Evolutionary conservation across 2,797 vertebrate species (phyloP).

Genomic region (Molothrus aeneus): DNA sequence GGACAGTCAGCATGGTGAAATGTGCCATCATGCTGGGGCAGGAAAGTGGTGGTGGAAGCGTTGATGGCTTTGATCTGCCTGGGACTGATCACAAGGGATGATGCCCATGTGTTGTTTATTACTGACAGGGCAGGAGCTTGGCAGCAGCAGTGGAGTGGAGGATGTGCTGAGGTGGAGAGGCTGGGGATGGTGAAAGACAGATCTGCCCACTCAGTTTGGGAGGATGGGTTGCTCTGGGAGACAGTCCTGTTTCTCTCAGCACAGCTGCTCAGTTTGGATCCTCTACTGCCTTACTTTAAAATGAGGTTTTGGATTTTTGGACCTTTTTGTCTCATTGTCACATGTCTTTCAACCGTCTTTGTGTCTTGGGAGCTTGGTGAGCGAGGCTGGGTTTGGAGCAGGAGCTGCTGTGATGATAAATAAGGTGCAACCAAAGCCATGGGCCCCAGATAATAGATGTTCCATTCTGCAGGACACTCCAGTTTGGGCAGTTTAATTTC

Average conservation of each 20-base stretch:
- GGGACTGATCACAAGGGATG: background rate
- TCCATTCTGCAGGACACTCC: constrained; percentile 19
- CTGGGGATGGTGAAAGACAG: background rate
- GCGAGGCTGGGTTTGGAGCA: background rate
- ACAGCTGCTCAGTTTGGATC: background rate
- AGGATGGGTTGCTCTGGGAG: background rate
- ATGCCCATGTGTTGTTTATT: background rate
- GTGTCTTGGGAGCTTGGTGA: background rate
- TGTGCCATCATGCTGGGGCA: background rate
- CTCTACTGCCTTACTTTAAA: background rate
- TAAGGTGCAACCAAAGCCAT: background rate
- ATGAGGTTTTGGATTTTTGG: background rate
- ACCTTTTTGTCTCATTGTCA: background rate
- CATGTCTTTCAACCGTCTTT: background rate
- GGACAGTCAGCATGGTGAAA: background rate
- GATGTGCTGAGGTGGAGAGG: background rate
- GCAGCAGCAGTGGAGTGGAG: background rate
- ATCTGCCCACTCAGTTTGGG: background rate
- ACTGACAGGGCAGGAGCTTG: background rate
- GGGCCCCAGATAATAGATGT: constrained; percentile 61
- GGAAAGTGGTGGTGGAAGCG: background rate
- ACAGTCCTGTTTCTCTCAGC: background rate
- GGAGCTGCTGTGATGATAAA: constrained; percentile 11
- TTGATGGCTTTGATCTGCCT: background rate
- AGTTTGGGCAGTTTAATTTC: constrained; percentile 53